These are phyloP conservation scores for Tupaia chinensis DNA, from an alignment of 2,113 vertebrate genomes.

Conservation along the genomic window DNA sequence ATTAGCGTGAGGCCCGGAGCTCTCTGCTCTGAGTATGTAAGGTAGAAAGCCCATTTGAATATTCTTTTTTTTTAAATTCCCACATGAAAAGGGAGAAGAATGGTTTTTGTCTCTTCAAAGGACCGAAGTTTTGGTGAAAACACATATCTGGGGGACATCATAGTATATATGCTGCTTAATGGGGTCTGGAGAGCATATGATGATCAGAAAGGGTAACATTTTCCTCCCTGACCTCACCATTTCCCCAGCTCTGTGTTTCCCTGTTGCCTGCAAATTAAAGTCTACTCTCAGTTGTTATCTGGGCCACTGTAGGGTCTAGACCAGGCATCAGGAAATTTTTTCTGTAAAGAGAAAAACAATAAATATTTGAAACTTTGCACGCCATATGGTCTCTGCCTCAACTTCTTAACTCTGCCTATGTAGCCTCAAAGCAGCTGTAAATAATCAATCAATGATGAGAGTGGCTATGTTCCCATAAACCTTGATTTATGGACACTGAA, in stretches of 20 bases:
- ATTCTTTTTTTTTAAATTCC: conserved; percentile 25
- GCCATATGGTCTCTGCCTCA: background rate
- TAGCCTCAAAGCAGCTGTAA: background rate
- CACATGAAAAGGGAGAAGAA: conserved; percentile 47
- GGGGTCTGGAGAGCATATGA: background rate
- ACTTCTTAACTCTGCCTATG: background rate
- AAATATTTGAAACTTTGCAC: background rate
- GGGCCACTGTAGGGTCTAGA: background rate
- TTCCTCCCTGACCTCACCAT: background rate
- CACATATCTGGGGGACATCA: background rate
- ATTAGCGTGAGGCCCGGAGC: conserved; percentile 68
- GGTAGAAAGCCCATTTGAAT: conserved; percentile 42
- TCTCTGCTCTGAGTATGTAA: conserved; percentile 58
- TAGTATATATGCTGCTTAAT: background rate
- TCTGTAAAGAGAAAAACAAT: background rate
- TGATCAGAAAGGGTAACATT: background rate
- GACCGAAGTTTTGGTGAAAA: conserved; percentile 24
- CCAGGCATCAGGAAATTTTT: background rate
- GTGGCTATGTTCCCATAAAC: background rate
- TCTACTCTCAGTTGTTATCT: background rate
- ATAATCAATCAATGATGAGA: background rate
- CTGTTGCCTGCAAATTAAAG: background rate
- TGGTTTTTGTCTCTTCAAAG: conserved; percentile 65
- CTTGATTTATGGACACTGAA: background rate
- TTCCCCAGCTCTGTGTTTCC: background rate